A percentile compares a stretch with the other conserved stretches of the same genome.
Evolutionary conservation across 2,888 invertebrate species (phyloP).

Genomic region (Clostera curtula): DNA sequence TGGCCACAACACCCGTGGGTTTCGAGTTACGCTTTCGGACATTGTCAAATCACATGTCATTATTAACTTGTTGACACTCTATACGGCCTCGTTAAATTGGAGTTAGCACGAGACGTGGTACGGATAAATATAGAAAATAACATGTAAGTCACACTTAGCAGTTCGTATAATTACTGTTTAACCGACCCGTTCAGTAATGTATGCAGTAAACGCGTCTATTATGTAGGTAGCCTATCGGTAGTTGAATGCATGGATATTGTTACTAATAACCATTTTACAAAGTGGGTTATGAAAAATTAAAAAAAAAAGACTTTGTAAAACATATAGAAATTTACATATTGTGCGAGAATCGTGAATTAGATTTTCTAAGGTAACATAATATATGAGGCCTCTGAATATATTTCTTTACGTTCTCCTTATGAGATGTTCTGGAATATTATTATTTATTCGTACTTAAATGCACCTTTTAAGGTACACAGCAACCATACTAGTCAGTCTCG

Average conservation of each 20-base stretch:
- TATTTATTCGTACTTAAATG: too few relatives aligned
- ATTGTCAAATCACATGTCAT: slow-evolving; percentile 12
- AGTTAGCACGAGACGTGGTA: slow-evolving; percentile 3
- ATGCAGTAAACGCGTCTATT: slow-evolving; percentile 12
- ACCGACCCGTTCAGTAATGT: slow-evolving; percentile 10
- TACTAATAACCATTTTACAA: slow-evolving; percentile 3
- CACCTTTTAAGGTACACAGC: slow-evolving; percentile 32
- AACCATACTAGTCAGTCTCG: slow-evolving; percentile 40
- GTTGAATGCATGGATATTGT: slow-evolving; percentile 9
- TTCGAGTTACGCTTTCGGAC: slow-evolving; percentile 8
- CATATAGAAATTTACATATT: too few relatives aligned
- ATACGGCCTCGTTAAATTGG: slow-evolving; percentile 10
- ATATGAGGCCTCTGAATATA: too few relatives aligned
- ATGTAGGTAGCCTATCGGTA: slow-evolving; percentile 9
- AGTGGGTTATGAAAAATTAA: too few relatives aligned
- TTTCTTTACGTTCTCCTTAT: too few relatives aligned
- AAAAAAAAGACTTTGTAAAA: too few relatives aligned
- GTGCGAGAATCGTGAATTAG: too few relatives aligned
- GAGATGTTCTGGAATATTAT: too few relatives aligned
- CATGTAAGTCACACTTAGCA: slow-evolving; percentile 8
- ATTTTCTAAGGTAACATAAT: too few relatives aligned
- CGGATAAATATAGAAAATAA: slow-evolving; percentile 2
- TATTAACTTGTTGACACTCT: slow-evolving; percentile 16
- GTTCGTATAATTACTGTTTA: slow-evolving; percentile 9
- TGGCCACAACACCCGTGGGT: slow-evolving; percentile 6